Base-by-base conservation (phyloP, 2,888 invertebrate genomes). In the Amphipyra berbera region DNA sequence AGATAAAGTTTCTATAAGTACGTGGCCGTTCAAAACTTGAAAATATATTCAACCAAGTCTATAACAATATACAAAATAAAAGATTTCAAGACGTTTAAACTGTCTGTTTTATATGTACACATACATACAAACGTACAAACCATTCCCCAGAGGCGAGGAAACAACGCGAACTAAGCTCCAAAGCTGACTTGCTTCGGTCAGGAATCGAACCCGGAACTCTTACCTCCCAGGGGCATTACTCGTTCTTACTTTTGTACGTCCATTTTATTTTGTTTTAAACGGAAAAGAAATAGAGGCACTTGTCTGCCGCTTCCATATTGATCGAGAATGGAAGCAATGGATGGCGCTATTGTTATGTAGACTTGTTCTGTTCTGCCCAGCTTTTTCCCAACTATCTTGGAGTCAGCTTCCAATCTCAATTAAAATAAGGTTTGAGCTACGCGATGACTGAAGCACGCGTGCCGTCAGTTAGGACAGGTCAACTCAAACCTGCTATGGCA, bases 121-220 rank as follows among this genome's bases (percentile, higher is more conserved):
- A 66, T 48, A 78, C 62, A 66, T 48, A 62, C 60, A 61, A 48
- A 68, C 41, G 58, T 46, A 63, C 69, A 54, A 66, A 65, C 63
- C 53, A 47, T 55, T 73, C 81, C 66, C 76, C 6, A n/a, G 65
- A 38, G 78, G 47, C 49, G 30, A 42, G 57, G 78, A 63, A 78
- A 76, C 78, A 76, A 76, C 74, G 73, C 52, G 64, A 73, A 76
- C 73, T 78, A 78, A 80, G 79, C 81, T 76, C 65, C 68, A 64
- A 70, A 73, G 78, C 79, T 68, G 69, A 71, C 80, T 78, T 67
- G 79, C 78, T 67, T 71, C 74, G 78, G 81, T 76, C 76, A 76
- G 81, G 78, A 78, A 80, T 80, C 81, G 79, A 80, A 80, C 76
- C 79, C 67, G 79, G 74, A 78, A 76, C 80, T 68, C 48, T 65